A percentile compares a stretch with the other conserved stretches of the same genome.
Conservation (phyloP, 2,113 vertebrate genomes). For the Malurus alboscapulatus region DNA sequence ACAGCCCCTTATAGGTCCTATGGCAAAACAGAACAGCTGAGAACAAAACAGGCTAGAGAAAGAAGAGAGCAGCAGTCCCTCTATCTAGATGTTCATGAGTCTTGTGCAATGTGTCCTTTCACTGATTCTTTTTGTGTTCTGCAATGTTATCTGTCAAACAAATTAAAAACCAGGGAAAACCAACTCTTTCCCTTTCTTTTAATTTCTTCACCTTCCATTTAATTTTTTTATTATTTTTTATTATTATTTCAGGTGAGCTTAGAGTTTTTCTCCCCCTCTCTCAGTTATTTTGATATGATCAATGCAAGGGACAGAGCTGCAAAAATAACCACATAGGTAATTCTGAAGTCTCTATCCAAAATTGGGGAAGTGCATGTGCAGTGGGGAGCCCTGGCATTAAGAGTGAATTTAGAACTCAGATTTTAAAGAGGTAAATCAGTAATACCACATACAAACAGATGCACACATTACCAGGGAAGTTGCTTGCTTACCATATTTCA, state of each 20-base stretch:
- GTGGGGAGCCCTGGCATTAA: background rate
- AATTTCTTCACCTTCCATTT: background rate
- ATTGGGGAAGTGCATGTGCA: background rate
- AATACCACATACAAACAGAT: background rate
- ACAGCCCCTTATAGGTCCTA: background rate
- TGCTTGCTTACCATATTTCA: background rate
- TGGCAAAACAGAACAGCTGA: background rate
- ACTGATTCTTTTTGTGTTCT: background rate
- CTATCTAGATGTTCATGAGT: background rate
- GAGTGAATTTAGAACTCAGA: background rate
- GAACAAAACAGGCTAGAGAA: background rate
- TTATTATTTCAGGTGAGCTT: background rate
- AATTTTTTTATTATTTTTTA: background rate
- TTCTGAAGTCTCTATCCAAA: background rate
- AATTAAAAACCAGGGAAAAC: background rate
- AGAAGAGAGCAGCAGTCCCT: background rate
- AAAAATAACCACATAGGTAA: background rate
- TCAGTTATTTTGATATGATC: background rate
- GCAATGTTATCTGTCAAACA: background rate
- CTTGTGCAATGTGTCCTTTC: background rate
- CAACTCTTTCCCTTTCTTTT: background rate
- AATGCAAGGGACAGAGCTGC: background rate
- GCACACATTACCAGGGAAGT: background rate
- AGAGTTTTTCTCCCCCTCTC: fast-evolving
- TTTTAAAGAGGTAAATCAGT: background rate